These are phyloP conservation scores for Drosophila guanche DNA, from an alignment of 1,140 invertebrate genomes.

Conservation along the genomic window DNA sequence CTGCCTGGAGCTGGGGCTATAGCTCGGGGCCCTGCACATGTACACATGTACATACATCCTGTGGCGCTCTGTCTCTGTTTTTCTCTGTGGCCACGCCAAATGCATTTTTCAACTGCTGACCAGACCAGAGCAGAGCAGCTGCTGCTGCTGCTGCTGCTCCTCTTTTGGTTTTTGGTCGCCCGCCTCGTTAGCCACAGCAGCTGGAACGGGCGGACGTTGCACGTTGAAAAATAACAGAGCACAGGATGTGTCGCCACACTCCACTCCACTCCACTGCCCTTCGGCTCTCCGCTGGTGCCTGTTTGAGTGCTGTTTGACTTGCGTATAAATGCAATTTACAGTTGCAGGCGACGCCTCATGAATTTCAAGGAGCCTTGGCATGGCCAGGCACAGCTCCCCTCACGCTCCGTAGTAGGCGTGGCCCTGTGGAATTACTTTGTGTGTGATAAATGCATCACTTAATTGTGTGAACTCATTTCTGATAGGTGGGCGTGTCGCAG, in stretches of 20 bases:
- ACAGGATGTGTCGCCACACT: slow-evolving; percentile 26
- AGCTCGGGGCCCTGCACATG: slow-evolving; percentile 36
- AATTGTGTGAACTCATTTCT: slow-evolving; percentile 60
- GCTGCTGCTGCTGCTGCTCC: neutral
- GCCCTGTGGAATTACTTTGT: slow-evolving; percentile 61
- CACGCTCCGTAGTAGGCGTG: slow-evolving; percentile 25
- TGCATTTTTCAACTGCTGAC: slow-evolving; percentile 59
- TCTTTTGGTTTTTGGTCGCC: slow-evolving; percentile 21
- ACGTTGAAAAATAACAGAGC: slow-evolving; percentile 57
- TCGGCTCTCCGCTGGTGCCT: slow-evolving; percentile 13
- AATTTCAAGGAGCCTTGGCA: slow-evolving; percentile 65
- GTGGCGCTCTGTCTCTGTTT: slow-evolving; percentile 29
- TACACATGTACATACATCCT: slow-evolving; percentile 21
- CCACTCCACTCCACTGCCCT: neutral
- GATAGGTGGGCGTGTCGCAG: slow-evolving; percentile 29
- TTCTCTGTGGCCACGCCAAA: slow-evolving; percentile 48
- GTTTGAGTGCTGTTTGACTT: slow-evolving; percentile 75
- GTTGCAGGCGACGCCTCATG: slow-evolving; percentile 75
- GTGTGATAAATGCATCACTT: slow-evolving; percentile 75
- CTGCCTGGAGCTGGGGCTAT: slow-evolving; percentile 6
- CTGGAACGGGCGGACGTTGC: slow-evolving; percentile 39
- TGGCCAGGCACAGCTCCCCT: slow-evolving; percentile 4
- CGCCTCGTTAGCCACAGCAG: slow-evolving; percentile 47
- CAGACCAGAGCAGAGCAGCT: slow-evolving; percentile 14
- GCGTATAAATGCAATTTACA: slow-evolving; percentile 80